Conservation (phyloP, 2,113 vertebrate species). For the Rhegmatorhina hoffmannsi region DNA sequence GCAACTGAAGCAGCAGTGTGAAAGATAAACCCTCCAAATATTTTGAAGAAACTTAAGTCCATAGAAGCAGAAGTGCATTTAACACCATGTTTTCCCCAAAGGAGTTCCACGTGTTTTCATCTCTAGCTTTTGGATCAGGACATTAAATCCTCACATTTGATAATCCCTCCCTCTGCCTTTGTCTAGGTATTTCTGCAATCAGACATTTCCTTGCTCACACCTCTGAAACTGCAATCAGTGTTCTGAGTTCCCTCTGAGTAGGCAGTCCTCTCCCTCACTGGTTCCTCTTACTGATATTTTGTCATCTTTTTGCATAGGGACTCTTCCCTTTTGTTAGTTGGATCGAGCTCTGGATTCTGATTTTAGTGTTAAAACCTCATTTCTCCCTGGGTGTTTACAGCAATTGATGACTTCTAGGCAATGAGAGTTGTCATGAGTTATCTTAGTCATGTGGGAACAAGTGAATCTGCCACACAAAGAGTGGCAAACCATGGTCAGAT, state of each 20-base stretch:
- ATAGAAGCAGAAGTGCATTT: not conserved
- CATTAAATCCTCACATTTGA: not conserved
- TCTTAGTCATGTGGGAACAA: not conserved
- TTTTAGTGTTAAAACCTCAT: not conserved
- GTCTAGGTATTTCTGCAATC: not conserved
- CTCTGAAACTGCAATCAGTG: fast-evolving
- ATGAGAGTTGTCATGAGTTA: not conserved
- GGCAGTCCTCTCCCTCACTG: not conserved
- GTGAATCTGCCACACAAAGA: not conserved
- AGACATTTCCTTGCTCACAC: not conserved
- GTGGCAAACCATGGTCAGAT: not conserved
- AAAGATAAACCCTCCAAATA: not conserved
- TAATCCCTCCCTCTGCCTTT: not conserved
- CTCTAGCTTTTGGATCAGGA: not conserved
- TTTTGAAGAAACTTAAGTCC: not conserved
- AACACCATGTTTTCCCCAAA: not conserved
- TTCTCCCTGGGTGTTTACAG: not conserved
- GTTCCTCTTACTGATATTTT: not conserved
- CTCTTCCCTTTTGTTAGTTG: not conserved
- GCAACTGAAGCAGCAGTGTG: not conserved
- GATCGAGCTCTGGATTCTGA: not conserved
- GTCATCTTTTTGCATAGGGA: not conserved
- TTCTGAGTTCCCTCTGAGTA: not conserved
- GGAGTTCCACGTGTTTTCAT: not conserved
- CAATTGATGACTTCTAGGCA: not conserved